These are phyloP conservation scores for Folsomia manolachei DNA, from an alignment of 2,888 invertebrate species.

Conservation along the genomic window DNA sequence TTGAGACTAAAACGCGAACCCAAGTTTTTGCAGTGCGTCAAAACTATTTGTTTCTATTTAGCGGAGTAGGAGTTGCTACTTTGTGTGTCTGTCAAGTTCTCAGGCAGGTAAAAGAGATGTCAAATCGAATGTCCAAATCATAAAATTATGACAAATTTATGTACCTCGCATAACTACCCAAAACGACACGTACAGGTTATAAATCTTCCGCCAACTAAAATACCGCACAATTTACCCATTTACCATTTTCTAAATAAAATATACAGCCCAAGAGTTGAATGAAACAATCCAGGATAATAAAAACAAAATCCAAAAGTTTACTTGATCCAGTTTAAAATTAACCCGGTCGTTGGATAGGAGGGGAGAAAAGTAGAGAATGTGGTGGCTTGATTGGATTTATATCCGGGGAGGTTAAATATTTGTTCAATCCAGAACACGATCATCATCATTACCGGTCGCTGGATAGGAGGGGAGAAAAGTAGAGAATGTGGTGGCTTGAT, in stretches of 20 bases:
- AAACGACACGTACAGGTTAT: neutral
- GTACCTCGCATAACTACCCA: too few species aligned
- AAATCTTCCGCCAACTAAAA: neutral
- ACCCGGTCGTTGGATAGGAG: conserved; percentile 11
- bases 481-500: conserved; percentile 31
- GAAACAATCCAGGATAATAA: conserved; percentile 8
- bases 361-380: conserved; percentile 19
- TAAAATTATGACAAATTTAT: neutral
- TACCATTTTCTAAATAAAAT: conserved; percentile 1
- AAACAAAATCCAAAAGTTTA: conserved; percentile 18
- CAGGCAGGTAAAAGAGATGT: neutral
- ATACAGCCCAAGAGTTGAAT: neutral
- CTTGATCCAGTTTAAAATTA: conserved; percentile 19
- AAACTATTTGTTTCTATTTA: neutral
- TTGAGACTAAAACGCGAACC: too few species aligned
- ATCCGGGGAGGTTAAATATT: conserved; percentile 43
- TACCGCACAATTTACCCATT: too few species aligned
- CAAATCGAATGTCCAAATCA: neutral
- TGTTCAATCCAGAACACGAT: conserved; percentile 44
- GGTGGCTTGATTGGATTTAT: conserved; percentile 36
- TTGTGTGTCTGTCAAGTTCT: neutral
- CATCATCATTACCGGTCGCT: conserved; percentile 12
- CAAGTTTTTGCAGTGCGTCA: too few species aligned
- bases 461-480: conserved; percentile 13
- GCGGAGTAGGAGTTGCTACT: neutral